Base-by-base conservation (phyloP, 2,888 invertebrate species). In the Cephus sareptanus region DNA sequence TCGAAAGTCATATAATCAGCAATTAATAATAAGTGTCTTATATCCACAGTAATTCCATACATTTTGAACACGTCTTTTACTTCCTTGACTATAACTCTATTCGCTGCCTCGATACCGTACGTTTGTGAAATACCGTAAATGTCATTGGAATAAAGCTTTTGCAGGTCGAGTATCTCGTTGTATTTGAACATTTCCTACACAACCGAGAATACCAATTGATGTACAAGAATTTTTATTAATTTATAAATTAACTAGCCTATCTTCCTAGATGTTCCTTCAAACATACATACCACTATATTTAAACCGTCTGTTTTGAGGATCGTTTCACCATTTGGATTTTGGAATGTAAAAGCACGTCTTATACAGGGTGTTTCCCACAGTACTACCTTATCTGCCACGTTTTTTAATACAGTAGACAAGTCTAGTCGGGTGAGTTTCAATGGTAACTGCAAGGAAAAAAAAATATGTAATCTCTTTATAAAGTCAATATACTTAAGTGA, bases 1-100 rank as follows among this genome's bases (percentile, higher is more conserved):
- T 97, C 96, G 86, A 95, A 98, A 0, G 99, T 99, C 99, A 99
- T 99, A 90, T 99, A 99, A 92, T 99, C 99, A 0, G 99, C 97
- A 76, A 99, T 95, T 9, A 99, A 92, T 0, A 95, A 95, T 87
- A 99, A 93, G 94, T 99, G 99, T 34, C 99, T 94, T 0, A 97
- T 95, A 92, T 99, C 98, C 4, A 99, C 98, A 12, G 95, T 95
- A 87, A 99, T 99, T 35, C 99, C 99, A 88, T 99, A 99, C 1
- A 98, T 98, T 84, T 96, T 96, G 92, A 99, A 99, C 56, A 99
- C 99, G 89, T 97, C 97, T 90, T 96, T 95, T 74, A 99, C 96
- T 93, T 99, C 99, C 92, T 96, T 97, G 15, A 98, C 96, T 78
- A 99, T 96, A 3, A 97, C 97, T 91, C 95, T 95, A 75, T 95